Conservation (phyloP, 2,113 vertebrate species). For the Dicaeum eximium region DNA sequence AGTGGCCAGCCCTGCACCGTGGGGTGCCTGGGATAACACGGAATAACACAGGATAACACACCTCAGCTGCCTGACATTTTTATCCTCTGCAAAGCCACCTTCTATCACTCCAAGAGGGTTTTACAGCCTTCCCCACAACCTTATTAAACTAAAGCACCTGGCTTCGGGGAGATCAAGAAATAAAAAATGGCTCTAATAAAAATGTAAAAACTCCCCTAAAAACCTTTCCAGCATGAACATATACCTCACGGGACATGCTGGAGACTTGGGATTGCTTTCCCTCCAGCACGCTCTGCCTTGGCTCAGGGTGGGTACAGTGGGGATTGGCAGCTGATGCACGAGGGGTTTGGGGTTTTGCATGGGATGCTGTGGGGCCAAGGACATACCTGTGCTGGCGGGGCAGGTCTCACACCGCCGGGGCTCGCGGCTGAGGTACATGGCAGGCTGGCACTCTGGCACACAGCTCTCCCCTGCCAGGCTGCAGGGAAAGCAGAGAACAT, state of each 20-base stretch:
- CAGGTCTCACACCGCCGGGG: constrained; percentile 80
- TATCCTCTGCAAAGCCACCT: background rate
- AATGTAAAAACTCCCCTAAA: constrained; percentile 42
- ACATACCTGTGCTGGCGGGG: constrained; percentile 78
- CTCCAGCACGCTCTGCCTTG: fast-evolving
- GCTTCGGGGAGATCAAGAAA: background rate
- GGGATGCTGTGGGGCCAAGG: fast-evolving
- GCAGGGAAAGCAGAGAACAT: background rate
- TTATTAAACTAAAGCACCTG: constrained; percentile 57
- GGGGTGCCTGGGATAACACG: fast-evolving
- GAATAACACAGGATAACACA: background rate
- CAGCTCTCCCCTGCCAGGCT: constrained; percentile 87
- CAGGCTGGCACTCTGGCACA: constrained; percentile 79
- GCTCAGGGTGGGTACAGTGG: background rate
- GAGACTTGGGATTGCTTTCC: background rate
- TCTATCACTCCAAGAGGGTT: background rate
- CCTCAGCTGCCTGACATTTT: background rate
- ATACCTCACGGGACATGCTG: background rate
- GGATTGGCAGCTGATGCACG: fast-evolving
- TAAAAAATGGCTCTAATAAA: constrained; percentile 52
- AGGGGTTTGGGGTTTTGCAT: background rate
- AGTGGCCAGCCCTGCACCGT: fast-evolving
- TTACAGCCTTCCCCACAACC: constrained; percentile 27
- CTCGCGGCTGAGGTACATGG: constrained; percentile 84
- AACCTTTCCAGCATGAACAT: background rate